Conservation (phyloP, 2,888 invertebrate genomes). For the Cantharis nigra region DNA sequence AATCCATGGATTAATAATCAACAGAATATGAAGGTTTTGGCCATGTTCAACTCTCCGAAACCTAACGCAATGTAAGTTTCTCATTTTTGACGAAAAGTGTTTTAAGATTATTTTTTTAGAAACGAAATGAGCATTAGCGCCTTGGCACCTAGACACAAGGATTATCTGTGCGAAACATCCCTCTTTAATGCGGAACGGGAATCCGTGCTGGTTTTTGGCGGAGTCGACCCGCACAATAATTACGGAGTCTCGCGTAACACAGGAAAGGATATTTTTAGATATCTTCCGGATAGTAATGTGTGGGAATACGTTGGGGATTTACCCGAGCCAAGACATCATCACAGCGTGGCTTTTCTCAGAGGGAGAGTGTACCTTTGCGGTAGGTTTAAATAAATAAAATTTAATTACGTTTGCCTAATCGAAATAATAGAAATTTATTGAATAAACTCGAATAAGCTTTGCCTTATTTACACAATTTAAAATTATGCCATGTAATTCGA, state of each 20-base stretch:
- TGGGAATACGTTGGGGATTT: slow-evolving; percentile 72
- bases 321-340: slow-evolving; percentile 73
- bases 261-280: slow-evolving; percentile 66
- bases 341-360: slow-evolving; percentile 66
- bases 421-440: background rate
- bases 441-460: background rate
- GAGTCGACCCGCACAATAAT: slow-evolving; percentile 66
- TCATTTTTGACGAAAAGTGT: background rate
- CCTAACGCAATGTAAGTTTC: background rate
- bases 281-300: slow-evolving; percentile 62
- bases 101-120: slow-evolving; percentile 16
- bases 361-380: slow-evolving; percentile 72
- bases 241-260: slow-evolving; percentile 63
- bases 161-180: slow-evolving; percentile 59
- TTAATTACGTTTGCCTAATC: slow-evolving; percentile 55
- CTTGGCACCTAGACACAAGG: slow-evolving; percentile 45
- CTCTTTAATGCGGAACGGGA: slow-evolving; percentile 64
- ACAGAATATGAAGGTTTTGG: slow-evolving; percentile 5
- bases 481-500: background rate
- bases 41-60: slow-evolving; percentile 1
- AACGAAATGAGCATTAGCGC: slow-evolving; percentile 34
- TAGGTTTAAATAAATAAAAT: slow-evolving; percentile 39
- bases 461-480: background rate
- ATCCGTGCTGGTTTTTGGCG: slow-evolving; percentile 70
- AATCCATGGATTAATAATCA: background rate